Conservation (phyloP, 2,888 invertebrate species). For the Apamea sordens region DNA sequence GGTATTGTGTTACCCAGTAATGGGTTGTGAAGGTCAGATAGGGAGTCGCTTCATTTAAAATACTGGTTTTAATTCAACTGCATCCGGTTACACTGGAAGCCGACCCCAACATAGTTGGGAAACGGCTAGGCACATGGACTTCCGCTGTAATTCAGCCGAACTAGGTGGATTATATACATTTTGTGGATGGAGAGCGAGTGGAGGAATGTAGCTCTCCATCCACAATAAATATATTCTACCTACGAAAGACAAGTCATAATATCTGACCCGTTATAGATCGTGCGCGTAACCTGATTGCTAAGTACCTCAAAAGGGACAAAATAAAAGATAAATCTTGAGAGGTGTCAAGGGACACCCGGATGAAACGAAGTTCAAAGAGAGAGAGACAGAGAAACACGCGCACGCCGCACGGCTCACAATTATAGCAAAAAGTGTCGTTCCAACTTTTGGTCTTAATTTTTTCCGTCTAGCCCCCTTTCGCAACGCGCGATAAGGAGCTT, state of each 20-base stretch:
- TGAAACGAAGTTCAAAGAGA: too few relatives aligned
- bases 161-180: too few relatives aligned
- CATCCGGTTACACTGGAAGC: neutral
- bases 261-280: slow-evolving; percentile 3
- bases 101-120: neutral
- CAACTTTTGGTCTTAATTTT: too few relatives aligned
- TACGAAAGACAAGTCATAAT: neutral
- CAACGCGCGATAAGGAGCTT: too few relatives aligned
- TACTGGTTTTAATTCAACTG: neutral
- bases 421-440: too few relatives aligned
- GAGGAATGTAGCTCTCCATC: neutral
- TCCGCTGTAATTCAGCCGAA: neutral
- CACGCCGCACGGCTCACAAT: too few relatives aligned
- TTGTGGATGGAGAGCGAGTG: neutral
- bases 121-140: neutral
- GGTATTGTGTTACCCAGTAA: neutral
- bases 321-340: too few relatives aligned
- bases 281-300: neutral
- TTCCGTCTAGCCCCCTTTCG: too few relatives aligned
- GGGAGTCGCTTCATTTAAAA: too few relatives aligned
- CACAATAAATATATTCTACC: neutral
- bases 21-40: neutral
- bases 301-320: slow-evolving; percentile 6
- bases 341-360: too few relatives aligned
- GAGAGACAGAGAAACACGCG: too few relatives aligned